A percentile compares a stretch with the other conserved stretches of the same genome.
These are phyloP conservation scores for Hippoglossus stenolepis DNA, from an alignment of 2,113 vertebrate genomes.

Conservation along the genomic window DNA sequence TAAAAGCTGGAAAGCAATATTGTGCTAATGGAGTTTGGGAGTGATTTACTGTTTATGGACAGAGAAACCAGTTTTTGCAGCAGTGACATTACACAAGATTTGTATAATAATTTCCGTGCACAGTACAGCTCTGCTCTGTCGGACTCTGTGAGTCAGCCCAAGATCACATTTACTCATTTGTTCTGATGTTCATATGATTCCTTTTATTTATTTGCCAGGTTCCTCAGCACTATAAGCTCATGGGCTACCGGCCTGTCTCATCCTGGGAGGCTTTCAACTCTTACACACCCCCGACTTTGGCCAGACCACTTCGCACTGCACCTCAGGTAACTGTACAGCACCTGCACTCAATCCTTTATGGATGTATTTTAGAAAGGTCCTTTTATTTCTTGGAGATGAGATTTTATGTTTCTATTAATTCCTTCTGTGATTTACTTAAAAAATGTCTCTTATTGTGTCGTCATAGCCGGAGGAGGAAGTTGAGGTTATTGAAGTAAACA, in stretches of 20 bases:
- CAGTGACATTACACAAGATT: no score
- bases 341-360: background rate
- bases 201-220: conserved; percentile 79
- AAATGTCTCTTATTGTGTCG: background rate
- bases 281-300: conserved; percentile 76
- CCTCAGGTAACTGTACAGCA: conserved; percentile 80
- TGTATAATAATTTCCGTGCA: no score
- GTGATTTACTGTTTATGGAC: no score
- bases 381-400: no score
- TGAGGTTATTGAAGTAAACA: conserved; percentile 5
- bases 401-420: no score
- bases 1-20: no score
- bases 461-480: background rate
- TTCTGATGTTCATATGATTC: background rate
- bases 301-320: conserved; percentile 82
- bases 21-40: no score
- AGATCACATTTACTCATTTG: background rate
- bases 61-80: no score
- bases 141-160: no score
- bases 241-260: conserved; percentile 84
- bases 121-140: background rate
- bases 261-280: conserved; percentile 76
- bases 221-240: conserved; percentile 86
- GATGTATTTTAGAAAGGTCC: no score
- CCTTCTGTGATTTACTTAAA: no score